Evolutionary conservation across 2,113 vertebrate species (phyloP), one percentile per base, ranked within the genome.

Genomic region (Pituophis catenifer): DNA sequence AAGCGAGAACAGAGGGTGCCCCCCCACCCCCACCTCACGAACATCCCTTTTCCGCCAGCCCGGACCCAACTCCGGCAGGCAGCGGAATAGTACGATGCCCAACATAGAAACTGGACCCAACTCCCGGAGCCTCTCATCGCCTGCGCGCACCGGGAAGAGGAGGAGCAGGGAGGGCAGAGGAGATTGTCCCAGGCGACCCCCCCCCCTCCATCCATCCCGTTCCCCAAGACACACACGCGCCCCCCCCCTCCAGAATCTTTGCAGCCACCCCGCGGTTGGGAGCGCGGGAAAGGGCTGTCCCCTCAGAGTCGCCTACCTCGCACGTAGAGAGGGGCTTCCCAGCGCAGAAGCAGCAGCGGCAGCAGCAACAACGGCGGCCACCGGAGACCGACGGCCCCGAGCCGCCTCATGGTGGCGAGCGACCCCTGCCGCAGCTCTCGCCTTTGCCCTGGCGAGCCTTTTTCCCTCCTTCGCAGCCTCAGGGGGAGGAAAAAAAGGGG

Each of bases 321-420:
- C 90, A 95, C 96, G 93, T 94, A 95, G 94, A 97, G 95, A 94
- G 96, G 96, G 93, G 96, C 97, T 96, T 97, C 97, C 59, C 97
- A 92, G 94, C 97, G 95, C 96, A 96, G 93, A 91, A 94, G 93
- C 90, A 95, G 89, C 53, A 95, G 89, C 53, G 96, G 92, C 19
- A 90, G 8, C 38, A 95, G 96, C 93, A 91, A 91, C 55, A 92
- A 89, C 92, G 88, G 94, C 94, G 95, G 96, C 94, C 95, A 92
- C 85, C 92, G 94, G 87, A 87, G 65, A 75, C 91, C 52, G 92
- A 93, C 96, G 88, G 92, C 91, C 95, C 97, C 95, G 85, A 62
- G 94, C 93, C 94, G 94, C 97, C 96, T 96, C 97, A 98, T 98
- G 96, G 95, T 97, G 96, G 94, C 95, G 89, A 96, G 94, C 95